Evolutionary conservation across 2,797 vertebrate species (phyloP).

Genomic region (Microctenopoma stevenorrisi): DNA sequence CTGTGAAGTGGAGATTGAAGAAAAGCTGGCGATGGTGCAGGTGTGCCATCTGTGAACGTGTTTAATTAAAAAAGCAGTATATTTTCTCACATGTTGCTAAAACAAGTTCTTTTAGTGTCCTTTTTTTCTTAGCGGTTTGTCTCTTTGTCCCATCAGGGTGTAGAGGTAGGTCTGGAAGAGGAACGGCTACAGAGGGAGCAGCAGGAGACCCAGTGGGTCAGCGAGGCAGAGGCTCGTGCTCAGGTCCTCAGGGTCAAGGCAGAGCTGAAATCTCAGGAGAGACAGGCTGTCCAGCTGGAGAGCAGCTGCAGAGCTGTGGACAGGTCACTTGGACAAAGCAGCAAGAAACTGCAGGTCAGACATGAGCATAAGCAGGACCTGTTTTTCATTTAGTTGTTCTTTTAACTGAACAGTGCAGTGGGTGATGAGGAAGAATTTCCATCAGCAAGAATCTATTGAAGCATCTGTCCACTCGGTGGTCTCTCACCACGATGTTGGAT

Average conservation of each 20-base stretch:
- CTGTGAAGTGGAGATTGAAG: conserved; percentile 89
- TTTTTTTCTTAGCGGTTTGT: conserved; percentile 7
- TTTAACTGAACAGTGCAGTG: neutral
- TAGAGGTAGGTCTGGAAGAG: conserved; percentile 91
- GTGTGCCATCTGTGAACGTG: conserved; percentile 54
- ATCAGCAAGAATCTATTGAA: conserved; percentile 16
- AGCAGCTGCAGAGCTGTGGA: conserved; percentile 95
- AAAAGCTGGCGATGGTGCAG: conserved; percentile 85
- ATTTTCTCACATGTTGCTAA: neutral
- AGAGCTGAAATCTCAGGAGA: conserved; percentile 92
- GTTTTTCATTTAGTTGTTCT: neutral
- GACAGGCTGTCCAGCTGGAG: conserved; percentile 92
- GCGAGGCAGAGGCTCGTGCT: conserved; percentile 91
- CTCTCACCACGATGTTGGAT: neutral
- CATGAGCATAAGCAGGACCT: neutral
- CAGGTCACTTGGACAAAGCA: conserved; percentile 91
- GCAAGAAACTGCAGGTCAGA: conserved; percentile 91
- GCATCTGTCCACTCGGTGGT: conserved; percentile 4
- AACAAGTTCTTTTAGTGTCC: neutral
- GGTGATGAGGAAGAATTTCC: neutral
- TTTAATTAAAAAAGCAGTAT: neutral
- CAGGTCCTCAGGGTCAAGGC: conserved; percentile 90
- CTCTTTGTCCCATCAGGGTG: conserved; percentile 75
- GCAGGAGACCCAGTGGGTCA: conserved; percentile 91
- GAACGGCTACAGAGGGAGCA: conserved; percentile 91